Conservation (phyloP, 2,113 vertebrate species). For the Triplophysa rosa region DNA sequence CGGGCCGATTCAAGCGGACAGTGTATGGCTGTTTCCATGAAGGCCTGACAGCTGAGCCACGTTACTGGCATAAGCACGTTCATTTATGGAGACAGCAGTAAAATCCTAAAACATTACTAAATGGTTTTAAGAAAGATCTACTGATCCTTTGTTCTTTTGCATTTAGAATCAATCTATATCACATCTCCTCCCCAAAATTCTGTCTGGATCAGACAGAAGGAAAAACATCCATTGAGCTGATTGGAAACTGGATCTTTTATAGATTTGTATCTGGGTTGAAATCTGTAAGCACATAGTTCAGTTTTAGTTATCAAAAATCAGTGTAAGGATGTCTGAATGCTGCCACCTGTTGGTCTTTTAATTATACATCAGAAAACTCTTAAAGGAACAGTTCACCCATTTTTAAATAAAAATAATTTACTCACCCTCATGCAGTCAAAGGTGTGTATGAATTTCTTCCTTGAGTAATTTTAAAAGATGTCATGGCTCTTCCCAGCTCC, state of each 20-base stretch:
- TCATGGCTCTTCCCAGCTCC: no score
- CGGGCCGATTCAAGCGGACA: constrained; percentile 5
- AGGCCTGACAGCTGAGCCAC: not conserved
- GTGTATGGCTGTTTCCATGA: not conserved
- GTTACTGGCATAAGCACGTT: not conserved
- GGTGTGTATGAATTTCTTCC: no score
- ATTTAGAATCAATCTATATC: not conserved
- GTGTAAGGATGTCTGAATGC: not conserved
- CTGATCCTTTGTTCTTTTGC: not conserved
- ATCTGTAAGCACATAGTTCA: no score
- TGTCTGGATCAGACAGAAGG: not conserved
- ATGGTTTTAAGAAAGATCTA: constrained; percentile 15
- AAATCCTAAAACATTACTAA: constrained; percentile 56
- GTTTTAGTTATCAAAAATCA: no score
- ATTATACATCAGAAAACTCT: no score
- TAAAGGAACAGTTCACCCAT: no score
- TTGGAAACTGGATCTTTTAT: no score
- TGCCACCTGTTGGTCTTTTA: constrained; percentile 30
- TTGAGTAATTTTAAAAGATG: no score
- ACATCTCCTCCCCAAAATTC: not conserved
- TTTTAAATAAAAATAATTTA: no score
- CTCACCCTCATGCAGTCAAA: no score
- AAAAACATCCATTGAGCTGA: not conserved
- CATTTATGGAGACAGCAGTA: not conserved
- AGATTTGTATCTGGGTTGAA: no score